Evolutionary conservation across 2,113 vertebrate genomes (phyloP).

Genomic region (Dromaius novaehollandiae): DNA sequence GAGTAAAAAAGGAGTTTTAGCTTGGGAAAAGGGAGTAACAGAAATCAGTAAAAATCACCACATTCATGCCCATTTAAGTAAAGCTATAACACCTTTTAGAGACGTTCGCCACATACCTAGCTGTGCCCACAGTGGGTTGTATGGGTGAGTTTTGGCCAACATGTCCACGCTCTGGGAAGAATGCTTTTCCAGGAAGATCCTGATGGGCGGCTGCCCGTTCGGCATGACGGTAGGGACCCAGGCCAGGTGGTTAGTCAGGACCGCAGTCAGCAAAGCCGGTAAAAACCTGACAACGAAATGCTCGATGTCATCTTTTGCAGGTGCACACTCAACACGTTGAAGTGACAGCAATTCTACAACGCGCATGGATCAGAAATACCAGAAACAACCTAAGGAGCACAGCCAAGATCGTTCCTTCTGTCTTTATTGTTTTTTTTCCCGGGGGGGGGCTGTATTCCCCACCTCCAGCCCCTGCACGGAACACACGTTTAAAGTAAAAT

Average conservation of each 20-base stretch:
- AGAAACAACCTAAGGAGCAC: background rate
- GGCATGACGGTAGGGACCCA: slow-evolving; percentile 99
- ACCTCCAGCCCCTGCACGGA: background rate
- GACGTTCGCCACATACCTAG: slow-evolving; percentile 81
- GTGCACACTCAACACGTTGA: background rate
- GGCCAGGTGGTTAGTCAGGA: slow-evolving; percentile 97
- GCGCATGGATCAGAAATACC: background rate
- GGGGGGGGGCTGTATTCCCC: background rate
- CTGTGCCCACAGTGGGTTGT: slow-evolving; percentile 98
- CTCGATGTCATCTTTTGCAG: background rate
- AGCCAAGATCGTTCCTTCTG: background rate
- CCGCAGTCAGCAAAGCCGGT: slow-evolving; percentile 94
- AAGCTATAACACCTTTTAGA: background rate
- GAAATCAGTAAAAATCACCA: background rate
- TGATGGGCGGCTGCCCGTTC: slow-evolving; percentile 96
- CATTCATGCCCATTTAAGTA: rapidly evolving
- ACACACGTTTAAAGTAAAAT: background rate
- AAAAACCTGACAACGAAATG: slow-evolving; percentile 86
- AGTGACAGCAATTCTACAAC: background rate
- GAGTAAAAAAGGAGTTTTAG: background rate
- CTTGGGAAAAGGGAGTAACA: background rate
- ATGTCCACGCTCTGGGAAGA: slow-evolving; percentile 96
- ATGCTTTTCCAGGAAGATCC: slow-evolving; percentile 98
- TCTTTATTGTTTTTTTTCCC: background rate
- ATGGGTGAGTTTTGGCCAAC: slow-evolving; percentile 97